Base-by-base conservation (phyloP, 2,797 vertebrate genomes). In the Adrianichthys oophorus region DNA sequence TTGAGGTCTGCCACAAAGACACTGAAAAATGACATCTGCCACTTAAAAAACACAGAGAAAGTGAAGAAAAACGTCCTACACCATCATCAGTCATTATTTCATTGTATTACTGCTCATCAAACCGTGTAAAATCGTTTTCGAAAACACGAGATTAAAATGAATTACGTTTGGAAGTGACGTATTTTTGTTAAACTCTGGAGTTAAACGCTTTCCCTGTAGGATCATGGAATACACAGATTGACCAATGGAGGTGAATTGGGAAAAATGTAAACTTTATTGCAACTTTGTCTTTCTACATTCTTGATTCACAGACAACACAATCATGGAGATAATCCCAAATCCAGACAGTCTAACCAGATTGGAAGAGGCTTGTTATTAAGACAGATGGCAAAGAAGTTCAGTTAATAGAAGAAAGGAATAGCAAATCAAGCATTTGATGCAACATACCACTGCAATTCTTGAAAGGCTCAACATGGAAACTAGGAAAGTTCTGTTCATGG, bases 201-300 rank as follows among this genome's bases (percentile, higher is more conserved):
- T 21, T 21, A 21, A 2, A 21, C 3, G 2, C 3, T 21, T 21
- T 21, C 24, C 7, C 41, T 40, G 0, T 4, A 4, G 0, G 49
- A 44, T 47, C 23, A 42, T 41, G 2, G 58, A 65, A 58, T 16
- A 52, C 70, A 0, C 41, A 45, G 62, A 32, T 29, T 17, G 17
- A 63, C 8, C 23, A 76, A 18, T 21, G 43, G 0, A 72, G 19
- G 42, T 71, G 52, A 55, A 80, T 74, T 68, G 78, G 90, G 89
- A 88, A 93, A 93, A 92, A 90, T 92, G 90, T 93, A 93, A 92
- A 93, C 91, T 92, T 92, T 92, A 93, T 92, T 92, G 82, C 79
- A 90, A 85, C 72, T 75, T 87, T 80, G 59, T 85, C 67, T 76
- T 85, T 89, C 82, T 86, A 88, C 78, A 53, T 84, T 90, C 77